Evolutionary conservation across 2,797 vertebrate genomes (phyloP).

Genomic region (Hephaestus fuliginosus): DNA sequence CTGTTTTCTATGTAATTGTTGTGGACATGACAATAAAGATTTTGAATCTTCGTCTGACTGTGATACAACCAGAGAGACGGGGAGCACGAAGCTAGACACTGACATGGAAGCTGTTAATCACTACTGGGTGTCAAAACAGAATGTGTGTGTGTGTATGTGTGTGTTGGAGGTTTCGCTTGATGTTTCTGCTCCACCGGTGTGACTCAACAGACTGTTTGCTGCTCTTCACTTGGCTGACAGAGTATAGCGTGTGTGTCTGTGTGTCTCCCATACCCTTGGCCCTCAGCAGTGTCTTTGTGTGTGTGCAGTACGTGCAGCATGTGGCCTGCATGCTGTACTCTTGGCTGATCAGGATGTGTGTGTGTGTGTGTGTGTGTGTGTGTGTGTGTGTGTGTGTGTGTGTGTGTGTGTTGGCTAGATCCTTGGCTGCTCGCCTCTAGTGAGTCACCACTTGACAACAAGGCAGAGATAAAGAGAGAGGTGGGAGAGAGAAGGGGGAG

Average conservation of each 20-base stretch:
- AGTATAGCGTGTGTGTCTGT: slow-evolving; percentile 28
- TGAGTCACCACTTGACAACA: slow-evolving; percentile 78
- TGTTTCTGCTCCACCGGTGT: slow-evolving; percentile 61
- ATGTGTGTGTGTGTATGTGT: background rate
- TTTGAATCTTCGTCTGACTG: background rate
- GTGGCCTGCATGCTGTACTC: slow-evolving; percentile 70
- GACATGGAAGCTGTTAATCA: slow-evolving; percentile 42
- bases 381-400: slow-evolving; percentile 44
- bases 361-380: slow-evolving; percentile 43
- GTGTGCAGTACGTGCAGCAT: slow-evolving; percentile 66
- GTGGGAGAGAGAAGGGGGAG: slow-evolving; percentile 25
- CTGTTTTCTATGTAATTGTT: too few relatives aligned
- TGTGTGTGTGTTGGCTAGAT: slow-evolving; percentile 50
- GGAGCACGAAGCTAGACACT: background rate
- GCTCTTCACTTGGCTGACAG: slow-evolving; percentile 70
- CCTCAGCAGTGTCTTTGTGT: slow-evolving; percentile 57
- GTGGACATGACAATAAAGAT: too few relatives aligned
- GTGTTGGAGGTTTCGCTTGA: slow-evolving; percentile 46
- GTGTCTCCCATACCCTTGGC: slow-evolving; percentile 49
- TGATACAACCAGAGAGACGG: background rate
- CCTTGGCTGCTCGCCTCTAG: slow-evolving; percentile 70
- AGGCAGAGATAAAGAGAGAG: slow-evolving; percentile 65
- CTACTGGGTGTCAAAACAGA: slow-evolving; percentile 43
- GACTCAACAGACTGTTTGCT: slow-evolving; percentile 69
- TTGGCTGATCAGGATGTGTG: slow-evolving; percentile 56